phyloP scores from a whole-genome alignment of 2,113 vertebrate genomes.

The Opisthocomus hoazin region DNA sequence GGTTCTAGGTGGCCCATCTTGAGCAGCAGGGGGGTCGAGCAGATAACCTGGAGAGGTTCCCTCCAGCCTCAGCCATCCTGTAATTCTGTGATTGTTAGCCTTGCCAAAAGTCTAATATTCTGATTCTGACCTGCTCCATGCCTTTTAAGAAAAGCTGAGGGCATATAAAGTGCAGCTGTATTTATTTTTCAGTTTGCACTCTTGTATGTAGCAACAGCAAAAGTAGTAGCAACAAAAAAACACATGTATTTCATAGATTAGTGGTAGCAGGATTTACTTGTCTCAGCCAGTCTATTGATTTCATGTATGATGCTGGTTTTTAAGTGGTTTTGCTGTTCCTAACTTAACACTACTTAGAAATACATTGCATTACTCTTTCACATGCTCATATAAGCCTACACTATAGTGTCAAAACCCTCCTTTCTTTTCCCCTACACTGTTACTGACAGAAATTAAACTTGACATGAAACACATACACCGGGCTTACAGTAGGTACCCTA shows the following conservation, averaged over 20 bases:
- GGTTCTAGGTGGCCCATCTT: background rate
- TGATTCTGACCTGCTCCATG: background rate
- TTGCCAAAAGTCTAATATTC: background rate
- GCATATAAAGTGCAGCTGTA: accelerated
- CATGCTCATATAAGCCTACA: background rate
- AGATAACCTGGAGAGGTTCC: background rate
- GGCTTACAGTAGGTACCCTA: background rate
- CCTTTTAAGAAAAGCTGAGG: background rate
- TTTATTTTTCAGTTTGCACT: background rate
- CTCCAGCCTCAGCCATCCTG: background rate
- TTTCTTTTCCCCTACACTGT: background rate
- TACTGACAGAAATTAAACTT: background rate
- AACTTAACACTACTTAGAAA: background rate
- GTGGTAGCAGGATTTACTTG: background rate
- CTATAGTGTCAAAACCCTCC: background rate
- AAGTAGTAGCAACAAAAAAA: background rate
- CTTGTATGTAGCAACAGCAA: background rate
- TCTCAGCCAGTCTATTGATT: background rate
- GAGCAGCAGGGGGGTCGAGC: background rate
- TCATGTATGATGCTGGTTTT: background rate
- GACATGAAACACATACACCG: background rate
- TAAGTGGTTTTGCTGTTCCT: background rate
- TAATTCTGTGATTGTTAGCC: background rate
- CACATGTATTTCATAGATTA: background rate
- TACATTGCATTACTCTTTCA: background rate